Evolutionary conservation across 2,113 vertebrate species (phyloP).

Genomic region (Lepisosteus osseus): DNA sequence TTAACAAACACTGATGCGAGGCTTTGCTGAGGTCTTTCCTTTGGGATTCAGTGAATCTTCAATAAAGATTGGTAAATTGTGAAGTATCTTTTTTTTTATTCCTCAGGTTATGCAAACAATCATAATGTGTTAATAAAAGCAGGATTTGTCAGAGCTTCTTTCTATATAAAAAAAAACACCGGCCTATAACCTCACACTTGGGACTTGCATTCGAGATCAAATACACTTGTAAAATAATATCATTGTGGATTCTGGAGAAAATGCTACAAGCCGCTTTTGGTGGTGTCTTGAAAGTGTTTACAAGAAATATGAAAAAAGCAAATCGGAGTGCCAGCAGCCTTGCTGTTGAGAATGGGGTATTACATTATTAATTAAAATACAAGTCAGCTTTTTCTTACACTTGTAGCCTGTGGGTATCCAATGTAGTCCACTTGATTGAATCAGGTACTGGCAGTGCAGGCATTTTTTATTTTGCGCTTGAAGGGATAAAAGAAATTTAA

Average conservation of each 20-base stretch:
- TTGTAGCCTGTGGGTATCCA: constrained; percentile 92
- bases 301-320: constrained; percentile 79
- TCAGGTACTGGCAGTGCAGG: constrained; percentile 84
- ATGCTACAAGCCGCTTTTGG: constrained; percentile 60
- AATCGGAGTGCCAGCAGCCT: constrained; percentile 76
- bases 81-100: not conserved
- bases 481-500: constrained; percentile 83
- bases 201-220: constrained; percentile 42
- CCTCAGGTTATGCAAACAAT: not conserved
- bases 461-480: constrained; percentile 88
- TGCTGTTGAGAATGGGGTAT: constrained; percentile 80
- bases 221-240: constrained; percentile 40
- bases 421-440: constrained; percentile 96
- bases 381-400: constrained; percentile 75
- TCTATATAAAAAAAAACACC: not conserved
- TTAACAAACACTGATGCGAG: not conserved
- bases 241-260: constrained; percentile 31
- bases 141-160: not conserved
- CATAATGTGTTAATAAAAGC: constrained; percentile 1
- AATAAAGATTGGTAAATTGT: not conserved
- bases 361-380: constrained; percentile 97
- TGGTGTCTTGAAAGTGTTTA: constrained; percentile 86
- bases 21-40: not conserved
- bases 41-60: too few species aligned
- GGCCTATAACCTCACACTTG: constrained; percentile 25